Conservation (phyloP, 2,113 vertebrate species). For the Henicopernis longicauda region DNA sequence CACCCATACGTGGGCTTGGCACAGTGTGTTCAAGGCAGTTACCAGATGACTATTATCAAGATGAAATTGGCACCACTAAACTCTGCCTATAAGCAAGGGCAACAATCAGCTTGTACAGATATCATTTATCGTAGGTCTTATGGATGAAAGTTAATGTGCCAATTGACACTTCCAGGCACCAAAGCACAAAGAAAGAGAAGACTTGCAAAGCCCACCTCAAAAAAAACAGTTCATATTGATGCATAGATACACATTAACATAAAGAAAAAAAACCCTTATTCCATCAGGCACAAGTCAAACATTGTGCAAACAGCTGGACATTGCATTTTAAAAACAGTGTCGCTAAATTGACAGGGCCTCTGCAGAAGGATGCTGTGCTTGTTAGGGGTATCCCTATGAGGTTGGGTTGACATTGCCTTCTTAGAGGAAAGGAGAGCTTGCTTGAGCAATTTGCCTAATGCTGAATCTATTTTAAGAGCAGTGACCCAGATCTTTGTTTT, state of each 20-base stretch:
- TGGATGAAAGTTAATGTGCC: rapidly evolving
- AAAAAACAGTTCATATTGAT: background rate
- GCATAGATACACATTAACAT: background rate
- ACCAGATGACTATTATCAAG: background rate
- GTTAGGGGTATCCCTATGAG: background rate
- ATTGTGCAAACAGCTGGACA: background rate
- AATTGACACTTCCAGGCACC: background rate
- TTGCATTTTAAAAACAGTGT: background rate
- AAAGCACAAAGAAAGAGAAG: background rate
- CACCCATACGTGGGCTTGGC: background rate
- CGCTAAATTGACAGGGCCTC: background rate
- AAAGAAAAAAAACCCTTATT: background rate
- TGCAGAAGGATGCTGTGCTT: background rate
- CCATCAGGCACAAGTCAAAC: background rate
- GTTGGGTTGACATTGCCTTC: constrained; percentile 28
- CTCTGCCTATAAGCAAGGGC: background rate
- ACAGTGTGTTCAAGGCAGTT: background rate
- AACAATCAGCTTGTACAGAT: background rate
- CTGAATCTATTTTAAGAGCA: constrained; percentile 51
- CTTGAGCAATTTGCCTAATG: constrained; percentile 53
- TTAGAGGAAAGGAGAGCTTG: constrained; percentile 21
- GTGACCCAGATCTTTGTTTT: constrained; percentile 59
- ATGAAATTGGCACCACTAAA: background rate
- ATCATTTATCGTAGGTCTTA: background rate
- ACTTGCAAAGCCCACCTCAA: background rate